A percentile compares a stretch with the other conserved stretches of the same genome.
phyloP scores from a whole-genome alignment of 2,113 vertebrate genomes.

The Neodontobutis hainanensis region DNA sequence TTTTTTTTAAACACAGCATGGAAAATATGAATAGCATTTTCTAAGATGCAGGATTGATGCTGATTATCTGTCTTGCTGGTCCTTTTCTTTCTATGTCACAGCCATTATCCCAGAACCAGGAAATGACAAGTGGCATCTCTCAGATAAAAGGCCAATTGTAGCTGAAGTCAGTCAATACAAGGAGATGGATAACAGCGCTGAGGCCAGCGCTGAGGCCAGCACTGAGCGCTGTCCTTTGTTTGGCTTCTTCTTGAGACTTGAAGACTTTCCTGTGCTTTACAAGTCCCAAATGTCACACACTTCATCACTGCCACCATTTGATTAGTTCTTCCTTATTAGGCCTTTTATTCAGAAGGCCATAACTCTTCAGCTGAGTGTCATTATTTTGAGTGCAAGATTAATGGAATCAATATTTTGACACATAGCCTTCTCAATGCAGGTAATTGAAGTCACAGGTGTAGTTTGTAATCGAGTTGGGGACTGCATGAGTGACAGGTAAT shows the following conservation, averaged over 20 bases:
- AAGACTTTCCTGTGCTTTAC: constrained; percentile 45
- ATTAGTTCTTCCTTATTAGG: constrained; percentile 64
- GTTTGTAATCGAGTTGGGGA: constrained; percentile 48
- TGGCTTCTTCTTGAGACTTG: constrained; percentile 27
- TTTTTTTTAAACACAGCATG: background rate
- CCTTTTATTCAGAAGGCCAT: constrained; percentile 53
- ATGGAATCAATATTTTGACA: constrained; percentile 76
- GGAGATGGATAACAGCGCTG: constrained; percentile 55
- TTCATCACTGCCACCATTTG: constrained; percentile 65
- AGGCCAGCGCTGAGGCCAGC: constrained; percentile 30
- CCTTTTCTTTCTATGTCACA: constrained; percentile 33
- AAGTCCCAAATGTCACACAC: constrained; percentile 67
- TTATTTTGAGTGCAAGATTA: constrained; percentile 70
- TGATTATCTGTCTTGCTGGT: constrained; percentile 17
- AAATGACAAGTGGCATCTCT: constrained; percentile 59
- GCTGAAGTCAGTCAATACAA: constrained; percentile 61
- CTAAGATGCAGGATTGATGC: constrained; percentile 3
- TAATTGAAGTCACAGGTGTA: constrained; percentile 60
- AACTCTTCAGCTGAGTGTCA: constrained; percentile 58
- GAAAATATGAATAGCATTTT: background rate
- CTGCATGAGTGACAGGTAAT: constrained; percentile 63
- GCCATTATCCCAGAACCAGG: constrained; percentile 48
- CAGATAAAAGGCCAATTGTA: constrained; percentile 68
- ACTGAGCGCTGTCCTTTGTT: constrained; percentile 51
- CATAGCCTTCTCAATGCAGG: constrained; percentile 46